Percentiles rank a stretch among this genome's conserved stretches.
Evolutionary conservation across 2,888 invertebrate genomes (phyloP).

Genomic region (Mythimna lalbum): DNA sequence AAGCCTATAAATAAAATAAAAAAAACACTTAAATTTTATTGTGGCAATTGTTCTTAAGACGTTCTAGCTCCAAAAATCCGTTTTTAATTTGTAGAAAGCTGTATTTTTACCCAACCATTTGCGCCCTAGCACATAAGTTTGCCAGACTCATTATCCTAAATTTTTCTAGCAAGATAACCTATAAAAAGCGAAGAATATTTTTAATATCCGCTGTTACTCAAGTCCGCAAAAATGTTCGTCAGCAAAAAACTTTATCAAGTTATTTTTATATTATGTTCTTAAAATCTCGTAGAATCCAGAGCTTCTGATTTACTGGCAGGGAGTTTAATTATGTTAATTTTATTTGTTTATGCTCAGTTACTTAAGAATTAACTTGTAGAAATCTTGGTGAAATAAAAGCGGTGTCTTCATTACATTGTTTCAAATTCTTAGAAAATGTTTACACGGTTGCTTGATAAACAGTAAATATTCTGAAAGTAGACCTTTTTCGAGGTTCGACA

Average conservation of each 20-base stretch:
- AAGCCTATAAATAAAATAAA: too few relatives aligned
- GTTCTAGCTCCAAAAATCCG: background rate
- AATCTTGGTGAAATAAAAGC: constrained; percentile 56
- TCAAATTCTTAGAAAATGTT: constrained; percentile 53
- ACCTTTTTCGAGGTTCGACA: constrained; percentile 36
- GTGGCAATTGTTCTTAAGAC: background rate
- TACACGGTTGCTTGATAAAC: constrained; percentile 43
- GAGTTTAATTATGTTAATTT: constrained; percentile 70
- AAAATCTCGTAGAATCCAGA: constrained; percentile 44
- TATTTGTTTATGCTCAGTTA: constrained; percentile 64
- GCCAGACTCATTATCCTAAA: constrained; percentile 2
- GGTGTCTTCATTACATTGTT: constrained; percentile 55
- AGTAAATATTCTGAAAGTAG: constrained; percentile 40
- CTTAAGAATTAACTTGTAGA: constrained; percentile 59
- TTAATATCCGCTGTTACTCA: constrained; percentile 29
- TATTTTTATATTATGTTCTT: constrained; percentile 37
- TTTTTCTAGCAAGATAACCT: constrained; percentile 15
- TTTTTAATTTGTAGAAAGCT: background rate
- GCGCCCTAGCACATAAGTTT: background rate
- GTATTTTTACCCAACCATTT: background rate
- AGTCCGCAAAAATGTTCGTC: constrained; percentile 26
- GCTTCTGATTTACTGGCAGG: constrained; percentile 58
- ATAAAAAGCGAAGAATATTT: constrained; percentile 38
- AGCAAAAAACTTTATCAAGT: constrained; percentile 22
- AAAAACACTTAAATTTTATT: background rate